Conservation (phyloP, 2,888 invertebrate species). For the Pilophorus perplexus region DNA sequence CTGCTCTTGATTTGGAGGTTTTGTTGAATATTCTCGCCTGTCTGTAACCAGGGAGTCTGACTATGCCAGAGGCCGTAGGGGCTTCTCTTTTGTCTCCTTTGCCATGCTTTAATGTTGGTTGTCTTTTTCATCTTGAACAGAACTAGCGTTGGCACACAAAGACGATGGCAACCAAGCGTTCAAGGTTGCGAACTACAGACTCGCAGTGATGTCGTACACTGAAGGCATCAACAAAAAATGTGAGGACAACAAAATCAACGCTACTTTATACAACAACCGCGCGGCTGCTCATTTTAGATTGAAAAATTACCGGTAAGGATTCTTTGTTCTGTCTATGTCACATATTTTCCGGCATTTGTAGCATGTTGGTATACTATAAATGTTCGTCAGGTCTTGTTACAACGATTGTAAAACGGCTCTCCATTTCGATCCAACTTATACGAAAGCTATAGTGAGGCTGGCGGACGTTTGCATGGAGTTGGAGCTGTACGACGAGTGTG, state of each 20-base stretch:
- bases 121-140: conserved; percentile 56
- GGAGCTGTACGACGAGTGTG: conserved; percentile 66
- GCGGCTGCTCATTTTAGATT: conserved; percentile 85
- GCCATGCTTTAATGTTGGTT: no score
- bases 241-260: conserved; percentile 67
- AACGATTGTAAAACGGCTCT: conserved; percentile 78
- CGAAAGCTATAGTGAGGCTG: conserved; percentile 73
- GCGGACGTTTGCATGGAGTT: conserved; percentile 70
- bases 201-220: conserved; percentile 83
- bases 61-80: no score
- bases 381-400: conserved; percentile 70
- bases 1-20: no score
- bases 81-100: neutral
- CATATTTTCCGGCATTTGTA: no score
- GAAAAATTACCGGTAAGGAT: conserved; percentile 67
- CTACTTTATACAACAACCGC: conserved; percentile 85
- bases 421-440: conserved; percentile 69
- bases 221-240: conserved; percentile 82
- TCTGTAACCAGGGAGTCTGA: no score
- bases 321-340: conserved; percentile 46
- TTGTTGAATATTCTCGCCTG: no score
- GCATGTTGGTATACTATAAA: no score
- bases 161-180: conserved; percentile 96
- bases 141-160: conserved; percentile 83
- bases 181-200: conserved; percentile 86